These are phyloP conservation scores for Rhodophaea formosa DNA, from an alignment of 2,888 invertebrate genomes.

Conservation along the genomic window DNA sequence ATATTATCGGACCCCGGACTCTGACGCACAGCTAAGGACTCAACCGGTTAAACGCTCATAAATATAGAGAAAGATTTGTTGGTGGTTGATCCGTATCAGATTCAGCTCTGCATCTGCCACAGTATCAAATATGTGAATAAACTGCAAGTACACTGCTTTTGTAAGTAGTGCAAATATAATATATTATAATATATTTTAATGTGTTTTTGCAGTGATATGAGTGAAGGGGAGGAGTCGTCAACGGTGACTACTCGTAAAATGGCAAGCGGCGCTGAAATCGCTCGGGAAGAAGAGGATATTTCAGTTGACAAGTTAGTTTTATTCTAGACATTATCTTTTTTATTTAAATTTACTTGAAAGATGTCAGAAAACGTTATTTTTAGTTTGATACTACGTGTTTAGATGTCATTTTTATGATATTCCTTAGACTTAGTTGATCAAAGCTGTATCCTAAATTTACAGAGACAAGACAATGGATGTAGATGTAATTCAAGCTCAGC, in stretches of 20 bases:
- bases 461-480: slow-evolving; percentile 46
- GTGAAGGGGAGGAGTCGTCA: slow-evolving; percentile 54
- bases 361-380: neutral
- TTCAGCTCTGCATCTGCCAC: no score
- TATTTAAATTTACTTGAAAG: neutral
- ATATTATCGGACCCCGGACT: no score
- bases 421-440: neutral
- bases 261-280: slow-evolving; percentile 51
- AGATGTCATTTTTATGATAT: no score
- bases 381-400: no score
- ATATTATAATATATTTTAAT: slow-evolving; percentile 18
- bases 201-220: slow-evolving; percentile 47
- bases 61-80: no score
- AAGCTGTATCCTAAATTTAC: slow-evolving; percentile 8
- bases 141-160: neutral
- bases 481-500: slow-evolving; percentile 28
- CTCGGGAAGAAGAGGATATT: slow-evolving; percentile 40
- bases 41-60: no score
- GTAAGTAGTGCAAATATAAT: no score
- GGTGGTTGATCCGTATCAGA: no score
- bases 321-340: neutral
- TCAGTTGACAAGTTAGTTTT: slow-evolving; percentile 26
- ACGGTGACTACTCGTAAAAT: slow-evolving; percentile 42
- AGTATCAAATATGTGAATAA: no score
- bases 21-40: no score